Conservation (phyloP, 2,888 invertebrate genomes). For the Lamellibrachia columna region DNA sequence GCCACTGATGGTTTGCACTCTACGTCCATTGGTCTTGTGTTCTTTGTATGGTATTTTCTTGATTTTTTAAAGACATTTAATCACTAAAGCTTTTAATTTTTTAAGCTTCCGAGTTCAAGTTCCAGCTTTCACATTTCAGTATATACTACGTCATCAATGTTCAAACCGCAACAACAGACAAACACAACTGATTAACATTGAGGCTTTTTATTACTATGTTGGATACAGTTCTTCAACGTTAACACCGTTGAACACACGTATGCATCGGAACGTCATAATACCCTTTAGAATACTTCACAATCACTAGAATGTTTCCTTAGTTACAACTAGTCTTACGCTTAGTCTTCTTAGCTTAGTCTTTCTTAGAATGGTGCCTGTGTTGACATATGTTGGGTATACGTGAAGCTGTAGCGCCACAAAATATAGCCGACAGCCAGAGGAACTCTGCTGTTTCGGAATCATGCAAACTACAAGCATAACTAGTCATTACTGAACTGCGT, state of each 20-base stretch:
- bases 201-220: neutral
- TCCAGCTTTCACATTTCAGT: too few species aligned
- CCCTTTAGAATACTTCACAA: neutral
- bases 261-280: neutral
- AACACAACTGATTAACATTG: too few species aligned
- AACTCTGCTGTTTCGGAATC: neutral
- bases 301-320: neutral
- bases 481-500: too few species aligned
- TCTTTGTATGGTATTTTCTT: too few species aligned
- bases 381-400: neutral
- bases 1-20: too few species aligned
- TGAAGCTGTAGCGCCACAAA: neutral
- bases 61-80: too few species aligned
- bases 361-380: neutral
- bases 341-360: neutral
- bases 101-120: too few species aligned
- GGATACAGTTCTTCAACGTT: neutral
- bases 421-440: neutral
- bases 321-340: neutral
- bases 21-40: too few species aligned
- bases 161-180: too few species aligned
- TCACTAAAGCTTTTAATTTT: too few species aligned
- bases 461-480: neutral
- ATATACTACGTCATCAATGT: too few species aligned
- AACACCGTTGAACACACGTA: neutral